Conservation (phyloP, 2,888 invertebrate species). For the Polymixis flavicincta region DNA sequence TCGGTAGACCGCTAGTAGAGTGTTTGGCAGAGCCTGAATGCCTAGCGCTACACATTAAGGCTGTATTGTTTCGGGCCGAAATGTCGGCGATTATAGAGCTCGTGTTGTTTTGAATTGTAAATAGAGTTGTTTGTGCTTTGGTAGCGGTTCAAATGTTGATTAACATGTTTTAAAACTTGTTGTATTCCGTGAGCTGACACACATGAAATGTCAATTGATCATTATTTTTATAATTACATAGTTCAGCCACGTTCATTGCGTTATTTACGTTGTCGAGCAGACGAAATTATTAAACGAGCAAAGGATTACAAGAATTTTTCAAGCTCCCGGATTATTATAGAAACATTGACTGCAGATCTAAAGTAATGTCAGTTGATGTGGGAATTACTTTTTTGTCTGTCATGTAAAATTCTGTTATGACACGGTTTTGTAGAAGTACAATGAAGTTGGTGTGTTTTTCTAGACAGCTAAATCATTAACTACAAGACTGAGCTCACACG, state of each 20-base stretch:
- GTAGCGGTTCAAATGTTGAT: neutral
- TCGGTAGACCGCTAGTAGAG: constrained; percentile 53
- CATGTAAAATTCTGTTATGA: neutral
- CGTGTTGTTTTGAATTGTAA: constrained; percentile 1
- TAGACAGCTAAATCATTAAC: too few relatives aligned
- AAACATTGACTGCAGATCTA: too few relatives aligned
- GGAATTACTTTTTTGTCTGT: neutral
- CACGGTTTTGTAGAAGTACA: neutral
- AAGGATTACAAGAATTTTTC: too few relatives aligned
- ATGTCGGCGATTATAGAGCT: constrained; percentile 1
- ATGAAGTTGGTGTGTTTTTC: neutral
- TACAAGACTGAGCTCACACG: neutral
- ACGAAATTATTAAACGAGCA: too few relatives aligned
- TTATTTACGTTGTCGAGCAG: too few relatives aligned
- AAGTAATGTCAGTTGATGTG: neutral
- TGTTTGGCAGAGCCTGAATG: constrained; percentile 30
- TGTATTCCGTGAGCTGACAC: neutral
- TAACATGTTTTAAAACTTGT: neutral
- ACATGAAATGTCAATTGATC: too few relatives aligned
- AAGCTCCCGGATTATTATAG: too few relatives aligned
- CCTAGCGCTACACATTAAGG: constrained; percentile 27
- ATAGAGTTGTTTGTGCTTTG: neutral
- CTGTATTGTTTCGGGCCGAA: constrained; percentile 23
- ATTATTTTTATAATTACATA: too few relatives aligned
- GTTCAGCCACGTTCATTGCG: too few relatives aligned